Conservation (phyloP, 1,140 invertebrate species). For the Latrodectus geometricus region DNA sequence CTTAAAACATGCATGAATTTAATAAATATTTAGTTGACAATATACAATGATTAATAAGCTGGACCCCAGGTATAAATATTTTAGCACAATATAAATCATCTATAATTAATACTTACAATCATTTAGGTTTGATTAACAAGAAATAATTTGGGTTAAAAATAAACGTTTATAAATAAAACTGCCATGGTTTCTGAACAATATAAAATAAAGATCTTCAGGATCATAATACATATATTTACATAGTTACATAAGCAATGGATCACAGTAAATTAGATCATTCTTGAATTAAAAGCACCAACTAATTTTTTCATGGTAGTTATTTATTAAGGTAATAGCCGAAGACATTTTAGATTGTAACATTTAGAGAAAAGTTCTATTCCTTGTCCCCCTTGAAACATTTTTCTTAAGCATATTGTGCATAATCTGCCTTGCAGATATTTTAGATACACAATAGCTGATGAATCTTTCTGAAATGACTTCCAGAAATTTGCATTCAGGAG, state of each 20-base stretch:
- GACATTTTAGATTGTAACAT: not conserved
- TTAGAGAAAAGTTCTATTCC: not conserved
- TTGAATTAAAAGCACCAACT: constrained; percentile 18
- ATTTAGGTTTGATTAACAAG: not conserved
- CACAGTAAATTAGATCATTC: constrained; percentile 9
- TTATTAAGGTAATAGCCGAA: not conserved
- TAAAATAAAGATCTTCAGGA: not conserved
- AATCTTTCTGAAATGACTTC: not conserved
- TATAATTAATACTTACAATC: not conserved
- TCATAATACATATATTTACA: constrained; percentile 34
- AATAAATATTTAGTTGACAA: too few relatives aligned
- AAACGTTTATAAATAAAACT: not conserved
- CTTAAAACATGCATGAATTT: too few relatives aligned
- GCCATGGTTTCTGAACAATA: not conserved
- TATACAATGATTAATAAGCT: too few relatives aligned
- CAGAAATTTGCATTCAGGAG: not conserved
- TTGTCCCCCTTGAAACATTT: not conserved
- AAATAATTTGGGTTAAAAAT: not conserved
- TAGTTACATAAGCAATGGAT: constrained; percentile 35
- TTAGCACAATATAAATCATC: not conserved
- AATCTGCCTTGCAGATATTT: constrained; percentile 57
- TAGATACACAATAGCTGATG: constrained; percentile 39
- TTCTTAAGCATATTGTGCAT: constrained; percentile 17
- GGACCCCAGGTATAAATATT: not conserved
- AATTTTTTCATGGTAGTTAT: not conserved